Evolutionary conservation across 2,888 invertebrate genomes (phyloP).

Genomic region (Habroteleia sp.): DNA sequence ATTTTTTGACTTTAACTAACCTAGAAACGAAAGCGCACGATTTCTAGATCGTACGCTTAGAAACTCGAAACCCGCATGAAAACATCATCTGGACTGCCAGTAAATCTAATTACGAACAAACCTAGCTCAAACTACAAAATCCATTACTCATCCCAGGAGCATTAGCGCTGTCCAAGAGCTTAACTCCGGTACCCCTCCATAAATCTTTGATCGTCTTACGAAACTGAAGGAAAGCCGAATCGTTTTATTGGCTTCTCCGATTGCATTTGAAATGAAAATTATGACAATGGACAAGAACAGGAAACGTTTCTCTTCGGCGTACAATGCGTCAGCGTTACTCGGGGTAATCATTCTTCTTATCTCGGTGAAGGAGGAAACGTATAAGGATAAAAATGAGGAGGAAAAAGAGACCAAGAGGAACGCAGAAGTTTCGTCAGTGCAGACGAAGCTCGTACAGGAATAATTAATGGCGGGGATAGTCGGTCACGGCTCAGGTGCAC

Average conservation of each 20-base stretch:
- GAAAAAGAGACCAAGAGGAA: not conserved
- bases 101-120: constrained; percentile 31
- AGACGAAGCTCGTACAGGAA: constrained; percentile 47
- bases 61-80: too few species aligned
- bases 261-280: constrained; percentile 54
- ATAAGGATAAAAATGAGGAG: not conserved
- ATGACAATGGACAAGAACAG: constrained; percentile 52
- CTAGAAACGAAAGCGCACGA: too few species aligned
- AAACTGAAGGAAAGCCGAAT: constrained; percentile 22
- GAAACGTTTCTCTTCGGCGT: constrained; percentile 33
- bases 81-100: constrained; percentile 7
- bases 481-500: constrained; percentile 63
- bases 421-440: constrained; percentile 9
- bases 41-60: constrained; percentile 1
- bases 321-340: constrained; percentile 34
- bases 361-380: constrained; percentile 17
- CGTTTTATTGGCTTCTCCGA: constrained; percentile 53
- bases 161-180: constrained; percentile 3
- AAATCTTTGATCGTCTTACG: constrained; percentile 41
- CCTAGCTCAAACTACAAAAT: constrained; percentile 5
- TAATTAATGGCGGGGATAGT: constrained; percentile 58
- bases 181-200: constrained; percentile 6
- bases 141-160: constrained; percentile 29
- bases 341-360: constrained; percentile 39
- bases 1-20: too few species aligned